Percentiles rank a stretch among this genome's conserved stretches.
Evolutionary conservation across 2,888 invertebrate genomes (phyloP).

Genomic region (Nycteola revayana): DNA sequence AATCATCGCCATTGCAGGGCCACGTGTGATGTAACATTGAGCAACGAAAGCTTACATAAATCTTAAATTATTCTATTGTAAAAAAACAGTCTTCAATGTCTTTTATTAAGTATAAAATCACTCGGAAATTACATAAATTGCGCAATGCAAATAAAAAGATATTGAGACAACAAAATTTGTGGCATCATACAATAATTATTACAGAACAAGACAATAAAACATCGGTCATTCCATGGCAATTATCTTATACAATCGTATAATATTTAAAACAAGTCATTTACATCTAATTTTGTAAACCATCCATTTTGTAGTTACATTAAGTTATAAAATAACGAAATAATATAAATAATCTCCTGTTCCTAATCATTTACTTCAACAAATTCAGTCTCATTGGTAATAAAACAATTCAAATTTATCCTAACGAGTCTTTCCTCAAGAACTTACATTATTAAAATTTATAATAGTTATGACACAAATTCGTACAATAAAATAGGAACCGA

Average conservation of each 20-base stretch:
- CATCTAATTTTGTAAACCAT: conserved; percentile 28
- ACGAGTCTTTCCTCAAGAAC: conserved; percentile 67
- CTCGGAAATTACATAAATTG: conserved; percentile 21
- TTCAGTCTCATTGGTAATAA: conserved; percentile 79
- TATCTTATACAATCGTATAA: conserved; percentile 28
- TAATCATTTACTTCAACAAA: conserved; percentile 69
- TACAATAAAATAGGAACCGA: conserved; percentile 40
- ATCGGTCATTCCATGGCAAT: conserved; percentile 35
- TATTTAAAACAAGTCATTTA: conserved; percentile 20
- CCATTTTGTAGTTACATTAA: conserved; percentile 26
- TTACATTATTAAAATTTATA: conserved; percentile 34
- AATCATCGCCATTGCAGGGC: conserved; percentile 47
- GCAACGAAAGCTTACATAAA: conserved; percentile 41
- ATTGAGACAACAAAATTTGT: conserved; percentile 31
- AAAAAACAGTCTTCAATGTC: conserved; percentile 70
- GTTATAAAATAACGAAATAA: conserved; percentile 36
- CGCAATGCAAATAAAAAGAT: conserved; percentile 29
- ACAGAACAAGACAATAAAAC: conserved; percentile 11
- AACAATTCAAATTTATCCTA: conserved; percentile 54
- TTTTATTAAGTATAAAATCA: conserved; percentile 46
- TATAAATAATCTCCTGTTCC: conserved; percentile 71
- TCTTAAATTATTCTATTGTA: conserved; percentile 37
- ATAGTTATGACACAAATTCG: conserved; percentile 44
- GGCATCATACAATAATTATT: conserved; percentile 15
- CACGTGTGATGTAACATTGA: conserved; percentile 42